Evolutionary conservation across 2,888 invertebrate species (phyloP).

Genomic region (Xanthorhoe spadicearia): DNA sequence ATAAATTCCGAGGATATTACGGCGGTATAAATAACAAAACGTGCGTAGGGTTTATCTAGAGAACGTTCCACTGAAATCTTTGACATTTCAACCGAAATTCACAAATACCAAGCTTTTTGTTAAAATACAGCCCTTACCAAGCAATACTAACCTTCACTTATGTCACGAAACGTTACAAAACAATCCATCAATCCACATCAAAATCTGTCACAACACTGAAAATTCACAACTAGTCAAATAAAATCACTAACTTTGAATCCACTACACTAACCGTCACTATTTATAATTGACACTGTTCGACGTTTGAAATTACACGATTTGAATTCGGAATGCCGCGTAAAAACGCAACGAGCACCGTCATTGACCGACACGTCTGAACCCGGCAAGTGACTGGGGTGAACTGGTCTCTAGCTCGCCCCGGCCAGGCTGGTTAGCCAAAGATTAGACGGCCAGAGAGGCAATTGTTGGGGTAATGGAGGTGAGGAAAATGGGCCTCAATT

Average conservation of each 20-base stretch:
- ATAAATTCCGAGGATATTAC: not conserved
- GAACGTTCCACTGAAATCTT: not conserved
- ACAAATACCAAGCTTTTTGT: not conserved
- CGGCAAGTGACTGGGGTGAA: constrained; percentile 76
- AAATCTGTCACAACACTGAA: constrained; percentile 48
- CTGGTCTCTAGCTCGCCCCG: constrained; percentile 70
- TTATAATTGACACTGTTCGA: constrained; percentile 54
- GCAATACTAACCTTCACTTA: constrained; percentile 38
- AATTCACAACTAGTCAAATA: constrained; percentile 39
- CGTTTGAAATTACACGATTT: constrained; percentile 58
- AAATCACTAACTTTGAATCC: constrained; percentile 23
- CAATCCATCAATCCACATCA: constrained; percentile 42
- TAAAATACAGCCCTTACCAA: constrained; percentile 3
- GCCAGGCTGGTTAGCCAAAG: constrained; percentile 72
- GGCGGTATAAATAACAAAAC: not conserved
- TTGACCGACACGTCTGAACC: constrained; percentile 49
- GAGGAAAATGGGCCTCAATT: constrained; percentile 19
- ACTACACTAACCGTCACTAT: constrained; percentile 44
- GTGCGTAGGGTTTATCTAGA: not conserved
- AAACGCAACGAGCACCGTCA: constrained; percentile 35
- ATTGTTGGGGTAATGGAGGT: constrained; percentile 1
- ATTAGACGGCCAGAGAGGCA: constrained; percentile 49
- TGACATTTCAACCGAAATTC: not conserved
- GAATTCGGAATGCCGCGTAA: constrained; percentile 56
- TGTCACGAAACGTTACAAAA: constrained; percentile 37